Conservation (phyloP, 2,888 invertebrate genomes). For the Nomada fucata region DNA sequence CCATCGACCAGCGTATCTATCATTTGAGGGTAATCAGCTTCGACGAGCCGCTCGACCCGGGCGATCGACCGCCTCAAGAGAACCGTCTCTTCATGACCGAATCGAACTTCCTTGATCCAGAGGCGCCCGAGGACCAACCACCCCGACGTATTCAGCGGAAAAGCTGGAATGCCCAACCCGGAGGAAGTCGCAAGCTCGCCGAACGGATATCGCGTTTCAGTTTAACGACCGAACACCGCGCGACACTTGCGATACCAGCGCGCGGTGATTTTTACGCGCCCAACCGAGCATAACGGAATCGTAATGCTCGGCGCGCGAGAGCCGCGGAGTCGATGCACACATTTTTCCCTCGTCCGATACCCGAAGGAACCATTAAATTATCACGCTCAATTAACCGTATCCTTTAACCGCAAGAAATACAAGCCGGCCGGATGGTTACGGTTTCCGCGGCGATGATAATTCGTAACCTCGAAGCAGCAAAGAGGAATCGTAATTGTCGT, state of each 20-base stretch:
- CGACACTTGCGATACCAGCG: conserved; percentile 30
- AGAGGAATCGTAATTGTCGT: conserved; percentile 73
- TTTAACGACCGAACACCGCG: conserved; percentile 39
- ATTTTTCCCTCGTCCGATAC: conserved; percentile 59
- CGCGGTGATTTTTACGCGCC: conserved; percentile 44
- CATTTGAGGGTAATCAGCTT: not conserved
- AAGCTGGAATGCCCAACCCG: not conserved
- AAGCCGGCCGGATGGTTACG: conserved; percentile 53
- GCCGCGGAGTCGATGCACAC: conserved; percentile 61
- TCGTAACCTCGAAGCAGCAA: conserved; percentile 55
- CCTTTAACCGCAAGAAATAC: conserved; percentile 50
- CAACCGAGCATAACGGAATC: conserved; percentile 57
- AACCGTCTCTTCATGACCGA: not conserved
- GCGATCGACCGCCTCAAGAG: not conserved
- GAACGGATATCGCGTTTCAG: conserved; percentile 17
- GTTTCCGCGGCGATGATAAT: conserved; percentile 64
- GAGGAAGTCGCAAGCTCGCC: not conserved
- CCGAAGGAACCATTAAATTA: conserved; percentile 64
- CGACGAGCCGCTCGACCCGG: not conserved
- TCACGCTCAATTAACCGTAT: conserved; percentile 65
- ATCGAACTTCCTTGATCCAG: not conserved
- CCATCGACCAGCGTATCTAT: too few species aligned
- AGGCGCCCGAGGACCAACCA: not conserved
- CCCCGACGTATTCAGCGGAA: not conserved
- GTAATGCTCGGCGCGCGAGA: conserved; percentile 37